These are phyloP conservation scores for Betta splendens DNA, from an alignment of 2,797 vertebrate species.

Conservation along the genomic window DNA sequence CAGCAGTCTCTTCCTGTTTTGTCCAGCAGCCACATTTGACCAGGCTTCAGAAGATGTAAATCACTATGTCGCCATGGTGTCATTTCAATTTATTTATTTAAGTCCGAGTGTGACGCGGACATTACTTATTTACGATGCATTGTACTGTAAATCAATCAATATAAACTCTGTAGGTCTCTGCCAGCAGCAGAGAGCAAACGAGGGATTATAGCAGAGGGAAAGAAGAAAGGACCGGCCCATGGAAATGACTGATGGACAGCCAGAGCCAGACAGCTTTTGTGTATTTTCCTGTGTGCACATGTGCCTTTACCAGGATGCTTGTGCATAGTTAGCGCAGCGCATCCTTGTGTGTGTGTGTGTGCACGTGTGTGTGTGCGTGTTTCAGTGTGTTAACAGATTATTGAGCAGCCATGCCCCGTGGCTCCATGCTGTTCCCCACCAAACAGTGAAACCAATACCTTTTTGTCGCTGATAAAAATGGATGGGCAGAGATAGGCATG, in stretches of 20 bases:
- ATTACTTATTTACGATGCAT: conserved; percentile 9
- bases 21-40: neutral
- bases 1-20: neutral
- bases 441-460: conserved; percentile 75
- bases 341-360: conserved; percentile 15
- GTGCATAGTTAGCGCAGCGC: conserved; percentile 29
- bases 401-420: conserved; percentile 69
- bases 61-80: no score
- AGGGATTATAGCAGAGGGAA: conserved; percentile 50
- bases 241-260: conserved; percentile 53
- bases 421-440: conserved; percentile 69
- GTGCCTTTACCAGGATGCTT: conserved; percentile 32
- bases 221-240: conserved; percentile 37
- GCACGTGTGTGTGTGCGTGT: conserved; percentile 6
- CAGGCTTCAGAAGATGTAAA: neutral
- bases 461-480: conserved; percentile 74
- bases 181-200: conserved; percentile 46
- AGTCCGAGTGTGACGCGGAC: conserved; percentile 7
- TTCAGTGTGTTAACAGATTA: conserved; percentile 64
- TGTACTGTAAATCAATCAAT: conserved; percentile 42
- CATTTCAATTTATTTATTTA: no score
- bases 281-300: conserved; percentile 11
- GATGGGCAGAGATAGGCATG: conserved; percentile 73
- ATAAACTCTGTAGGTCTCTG: conserved; percentile 32
- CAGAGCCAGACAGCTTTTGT: conserved; percentile 11